A percentile compares a stretch with the other conserved stretches of the same genome.
Evolutionary conservation across 2,888 invertebrate genomes (phyloP).

Genomic region (Cosmia pyralina): DNA sequence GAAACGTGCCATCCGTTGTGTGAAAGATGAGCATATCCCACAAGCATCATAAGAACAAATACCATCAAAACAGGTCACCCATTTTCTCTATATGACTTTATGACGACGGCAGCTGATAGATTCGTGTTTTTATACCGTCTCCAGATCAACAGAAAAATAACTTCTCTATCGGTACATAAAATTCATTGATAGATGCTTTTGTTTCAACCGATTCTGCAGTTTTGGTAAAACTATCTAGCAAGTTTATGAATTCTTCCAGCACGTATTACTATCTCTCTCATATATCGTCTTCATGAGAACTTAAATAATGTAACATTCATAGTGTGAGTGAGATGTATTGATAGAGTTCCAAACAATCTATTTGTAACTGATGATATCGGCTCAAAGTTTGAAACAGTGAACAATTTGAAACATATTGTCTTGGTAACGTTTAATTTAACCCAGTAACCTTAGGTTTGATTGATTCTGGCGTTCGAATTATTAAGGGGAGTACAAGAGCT

Average conservation of each 20-base stretch:
- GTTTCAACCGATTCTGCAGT: constrained; percentile 39
- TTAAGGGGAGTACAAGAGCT: too few species aligned
- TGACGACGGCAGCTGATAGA: constrained; percentile 44
- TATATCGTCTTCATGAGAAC: not conserved
- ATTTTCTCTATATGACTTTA: constrained; percentile 46
- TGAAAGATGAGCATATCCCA: not conserved
- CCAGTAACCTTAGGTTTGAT: constrained; percentile 5
- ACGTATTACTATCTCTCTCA: not conserved
- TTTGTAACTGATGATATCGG: not conserved
- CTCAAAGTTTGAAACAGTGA: constrained; percentile 14
- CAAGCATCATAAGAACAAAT: constrained; percentile 10
- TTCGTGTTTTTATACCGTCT: constrained; percentile 47
- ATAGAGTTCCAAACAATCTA: not conserved
- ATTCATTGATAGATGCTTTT: constrained; percentile 46
- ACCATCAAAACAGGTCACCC: constrained; percentile 32
- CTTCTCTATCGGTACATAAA: constrained; percentile 36
- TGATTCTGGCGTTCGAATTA: not conserved
- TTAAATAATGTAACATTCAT: not conserved
- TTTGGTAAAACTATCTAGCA: constrained; percentile 17
- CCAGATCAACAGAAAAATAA: constrained; percentile 44
- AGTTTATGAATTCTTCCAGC: constrained; percentile 7
- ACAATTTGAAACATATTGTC: constrained; percentile 2
- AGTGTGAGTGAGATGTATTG: constrained; percentile 10
- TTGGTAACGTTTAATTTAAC: constrained; percentile 5
- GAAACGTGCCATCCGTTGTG: not conserved